Evolutionary conservation across 2,797 vertebrate genomes (phyloP), one percentile per base, ranked within the genome.

Genomic region (Bovichtus variegatus): DNA sequence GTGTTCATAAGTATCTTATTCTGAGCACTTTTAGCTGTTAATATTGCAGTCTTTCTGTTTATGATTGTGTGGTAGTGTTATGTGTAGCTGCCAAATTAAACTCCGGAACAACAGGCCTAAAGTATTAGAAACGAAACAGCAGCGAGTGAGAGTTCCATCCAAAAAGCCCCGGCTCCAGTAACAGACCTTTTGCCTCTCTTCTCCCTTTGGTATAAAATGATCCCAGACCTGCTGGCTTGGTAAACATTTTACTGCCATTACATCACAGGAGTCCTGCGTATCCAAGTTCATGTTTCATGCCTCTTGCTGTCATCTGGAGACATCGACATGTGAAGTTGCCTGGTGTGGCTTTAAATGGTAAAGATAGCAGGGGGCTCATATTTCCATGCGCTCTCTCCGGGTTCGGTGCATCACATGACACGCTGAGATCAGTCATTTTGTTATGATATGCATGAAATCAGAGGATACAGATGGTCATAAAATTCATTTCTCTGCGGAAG

Each of bases 401-500:
- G 68, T 73, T 71, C 47, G 59, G 6, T 6, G 41, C 44, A 23
- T 71, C 64, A 25, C 64, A 40, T 27, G 72, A 74, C 71, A 50
- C 77, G 43, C 46, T 21, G 2, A 47, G 67, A 53, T 58, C 69
- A 71, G 54, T 34, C 55, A 21, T 61, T 40, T 11, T 25, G 58
- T 60, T 40, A 59, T 40, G 16, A 60, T 6, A 9, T 41, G 25
- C 68, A 34, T 76, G 64, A 71, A 80, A 82, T 71, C 36, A 47
- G 74, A 83, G 78, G 83, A 86, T 58, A 60, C 82, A 74, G 63
- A 63, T 60, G 73, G 73, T 71, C 34, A 3, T 87, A 78, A 87
- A 83, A 73, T 53, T 21, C 11, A 9, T 38, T 77, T 62, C 58
- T 72, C 44, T 29, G 58, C 44, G 25, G 46, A 82, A 87, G 76